A percentile compares a stretch with the other conserved stretches of the same genome.
Conservation (phyloP, 2,113 vertebrate genomes). For the Salvelinus sp. region DNA sequence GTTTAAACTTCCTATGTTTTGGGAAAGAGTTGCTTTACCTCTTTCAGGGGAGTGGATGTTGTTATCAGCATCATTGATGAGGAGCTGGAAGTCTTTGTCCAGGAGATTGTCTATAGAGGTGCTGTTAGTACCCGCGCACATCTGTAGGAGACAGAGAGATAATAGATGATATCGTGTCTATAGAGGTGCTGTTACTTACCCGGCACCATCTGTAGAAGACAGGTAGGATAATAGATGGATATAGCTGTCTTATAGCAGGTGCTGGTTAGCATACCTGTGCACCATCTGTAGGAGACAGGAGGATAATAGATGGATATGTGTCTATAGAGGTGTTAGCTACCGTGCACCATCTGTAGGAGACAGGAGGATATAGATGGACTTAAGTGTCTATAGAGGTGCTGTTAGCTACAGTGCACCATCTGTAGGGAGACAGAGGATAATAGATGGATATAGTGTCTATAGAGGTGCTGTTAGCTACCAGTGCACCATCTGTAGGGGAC, state of each 20-base stretch:
- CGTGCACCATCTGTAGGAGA: slow-evolving; percentile 78
- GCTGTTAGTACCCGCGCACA: too few relatives aligned
- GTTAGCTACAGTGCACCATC: slow-evolving; percentile 80
- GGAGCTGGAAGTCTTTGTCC: slow-evolving; percentile 83
- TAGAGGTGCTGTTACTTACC: too few relatives aligned
- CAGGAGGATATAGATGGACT: too few relatives aligned
- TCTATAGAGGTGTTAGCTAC: slow-evolving; percentile 61
- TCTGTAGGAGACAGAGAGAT: too few relatives aligned
- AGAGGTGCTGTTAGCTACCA: slow-evolving; percentile 73
- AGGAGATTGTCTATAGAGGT: slow-evolving; percentile 68
- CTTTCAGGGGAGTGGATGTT: slow-evolving; percentile 70
- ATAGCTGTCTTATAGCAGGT: too few relatives aligned
- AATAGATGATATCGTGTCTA: too few relatives aligned
- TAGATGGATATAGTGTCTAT: slow-evolving; percentile 3
- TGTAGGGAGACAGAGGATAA: slow-evolving; percentile 50
- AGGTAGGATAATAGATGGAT: too few relatives aligned
- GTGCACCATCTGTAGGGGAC: slow-evolving; percentile 77
- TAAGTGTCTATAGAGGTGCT: slow-evolving; percentile 55
- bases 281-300: too few relatives aligned
- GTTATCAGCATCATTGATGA: slow-evolving; percentile 78
- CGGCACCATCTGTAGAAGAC: too few relatives aligned
- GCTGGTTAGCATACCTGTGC: too few relatives aligned
- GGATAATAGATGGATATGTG: too few relatives aligned
- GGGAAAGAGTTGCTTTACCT: slow-evolving; percentile 63
- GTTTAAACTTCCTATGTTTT: background rate